Base-by-base conservation (phyloP, 2,797 vertebrate species). In the Pseudopleuronectes americanus region DNA sequence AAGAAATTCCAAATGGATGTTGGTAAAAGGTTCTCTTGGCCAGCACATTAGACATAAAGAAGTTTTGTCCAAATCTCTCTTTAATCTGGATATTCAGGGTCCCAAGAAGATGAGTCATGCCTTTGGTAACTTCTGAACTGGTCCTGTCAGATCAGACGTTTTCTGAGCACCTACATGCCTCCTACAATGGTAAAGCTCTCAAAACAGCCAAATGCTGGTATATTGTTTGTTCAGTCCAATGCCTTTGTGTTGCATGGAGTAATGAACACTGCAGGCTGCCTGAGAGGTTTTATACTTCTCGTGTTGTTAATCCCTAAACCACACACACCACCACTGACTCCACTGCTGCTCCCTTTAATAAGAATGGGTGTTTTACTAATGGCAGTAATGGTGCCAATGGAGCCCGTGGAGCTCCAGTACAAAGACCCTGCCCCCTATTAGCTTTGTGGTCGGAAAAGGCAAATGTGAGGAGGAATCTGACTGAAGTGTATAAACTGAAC, bases 271-370 rank as follows among this genome's bases (percentile, higher is more conserved):
- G 53, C 68, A 43, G 74, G 57, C 70, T 49, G 53, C 64, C 48
- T 31, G 33, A 71, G 58, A 76, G 76, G 83, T 84, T 83, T 83
- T 71, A 86, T 56, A 79, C 71, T 76, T 79, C 69, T 72, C 61
- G 53, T 68, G 70, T 64, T 65, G 52, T 54, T 87, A 86, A 84
- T 74, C 83, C 79, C 59, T 83, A 80, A 83, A 84, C 64, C 36
- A 38, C 74, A 83, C 81, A 86, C 84, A 78, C 68, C 63, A 62
- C 12, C 63, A 61, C 76, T 71, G 64, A 78, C 64, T 84, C 77
- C 81, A 76, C 81, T 74, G 73, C 68, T 60, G 79, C 76, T 76
- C 22, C 8, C 66, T 26, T 58, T 71, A 84, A 81, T 74, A 71
- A 77, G 43, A 85, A 77, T 63, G 36, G 53, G 58, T 36, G 59